phyloP scores from a whole-genome alignment of 2,113 vertebrate species.

The Clinocottus analis region DNA sequence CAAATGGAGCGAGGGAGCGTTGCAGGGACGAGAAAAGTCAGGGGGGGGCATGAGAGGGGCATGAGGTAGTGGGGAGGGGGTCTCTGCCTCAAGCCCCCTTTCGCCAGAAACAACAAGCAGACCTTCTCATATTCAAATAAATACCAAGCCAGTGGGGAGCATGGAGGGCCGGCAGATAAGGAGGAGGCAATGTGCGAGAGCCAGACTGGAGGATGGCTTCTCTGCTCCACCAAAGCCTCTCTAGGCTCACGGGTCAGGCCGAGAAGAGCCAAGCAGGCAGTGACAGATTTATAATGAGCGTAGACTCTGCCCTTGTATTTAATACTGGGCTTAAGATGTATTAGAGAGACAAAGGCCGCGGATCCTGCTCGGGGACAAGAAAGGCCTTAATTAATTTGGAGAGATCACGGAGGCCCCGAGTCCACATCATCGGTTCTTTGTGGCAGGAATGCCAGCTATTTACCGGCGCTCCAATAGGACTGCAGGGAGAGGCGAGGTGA shows the following conservation, averaged over 20 bases:
- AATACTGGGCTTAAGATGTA: constrained; percentile 75
- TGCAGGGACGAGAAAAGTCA: constrained; percentile 42
- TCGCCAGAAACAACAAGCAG: constrained; percentile 83
- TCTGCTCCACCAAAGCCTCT: constrained; percentile 65
- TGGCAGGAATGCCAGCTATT: constrained; percentile 87
- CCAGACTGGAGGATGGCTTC: constrained; percentile 55
- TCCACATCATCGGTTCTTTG: constrained; percentile 84
- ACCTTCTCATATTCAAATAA: constrained; percentile 84
- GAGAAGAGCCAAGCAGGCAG: constrained; percentile 71
- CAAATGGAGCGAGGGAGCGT: constrained; percentile 37
- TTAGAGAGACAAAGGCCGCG: constrained; percentile 69
- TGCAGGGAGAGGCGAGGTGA: constrained; percentile 80
- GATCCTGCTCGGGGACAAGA: constrained; percentile 66
- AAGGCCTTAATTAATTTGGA: constrained; percentile 85
- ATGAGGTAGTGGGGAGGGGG: constrained; percentile 43
- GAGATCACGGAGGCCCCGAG: constrained; percentile 75
- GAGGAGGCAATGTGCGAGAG: constrained; percentile 56
- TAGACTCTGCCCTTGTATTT: constrained; percentile 63
- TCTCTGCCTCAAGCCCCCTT: constrained; percentile 57
- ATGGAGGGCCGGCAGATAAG: constrained; percentile 65
- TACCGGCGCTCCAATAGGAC: constrained; percentile 74
- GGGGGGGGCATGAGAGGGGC: constrained; percentile 33
- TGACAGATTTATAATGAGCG: constrained; percentile 79
- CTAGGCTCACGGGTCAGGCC: constrained; percentile 49
- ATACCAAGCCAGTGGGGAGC: constrained; percentile 71